Conservation (phyloP, 2,888 invertebrate genomes). For the Papilio elwesi region DNA sequence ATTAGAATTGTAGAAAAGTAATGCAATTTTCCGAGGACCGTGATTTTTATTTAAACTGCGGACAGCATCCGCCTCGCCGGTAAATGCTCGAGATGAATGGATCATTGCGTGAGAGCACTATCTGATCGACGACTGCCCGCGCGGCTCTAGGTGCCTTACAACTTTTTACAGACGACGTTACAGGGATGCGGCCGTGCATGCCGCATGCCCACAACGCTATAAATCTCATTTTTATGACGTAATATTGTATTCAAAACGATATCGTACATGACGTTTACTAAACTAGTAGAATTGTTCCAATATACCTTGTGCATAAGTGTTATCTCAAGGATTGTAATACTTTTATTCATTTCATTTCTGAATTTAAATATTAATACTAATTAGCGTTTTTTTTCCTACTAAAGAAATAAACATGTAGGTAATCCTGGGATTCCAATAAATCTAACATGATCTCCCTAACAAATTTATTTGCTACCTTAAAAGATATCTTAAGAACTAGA, state of each 20-base stretch:
- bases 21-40: constrained; percentile 50
- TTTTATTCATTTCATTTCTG: no score
- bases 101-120: constrained; percentile 70
- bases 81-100: constrained; percentile 73
- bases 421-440: no score
- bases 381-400: no score
- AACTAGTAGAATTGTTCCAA: constrained; percentile 37
- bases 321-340: no score
- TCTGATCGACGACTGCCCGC: constrained; percentile 58
- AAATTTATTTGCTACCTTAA: no score
- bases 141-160: constrained; percentile 52
- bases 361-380: no score
- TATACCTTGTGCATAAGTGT: constrained; percentile 15
- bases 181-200: constrained; percentile 60
- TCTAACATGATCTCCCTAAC: no score
- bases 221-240: constrained; percentile 76
- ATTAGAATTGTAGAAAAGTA: constrained; percentile 44
- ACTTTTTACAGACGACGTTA: constrained; percentile 50
- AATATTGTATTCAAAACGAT: constrained; percentile 62
- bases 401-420: no score
- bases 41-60: constrained; percentile 60
- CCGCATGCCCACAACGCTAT: constrained; percentile 70
- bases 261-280: constrained; percentile 35
- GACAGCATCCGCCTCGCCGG: constrained; percentile 70
- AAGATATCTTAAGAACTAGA: no score